These are phyloP conservation scores for Paracentrotus lividus DNA, from an alignment of 53 echinoderm and acorn worm genomes.

Conservation along the genomic window DNA sequence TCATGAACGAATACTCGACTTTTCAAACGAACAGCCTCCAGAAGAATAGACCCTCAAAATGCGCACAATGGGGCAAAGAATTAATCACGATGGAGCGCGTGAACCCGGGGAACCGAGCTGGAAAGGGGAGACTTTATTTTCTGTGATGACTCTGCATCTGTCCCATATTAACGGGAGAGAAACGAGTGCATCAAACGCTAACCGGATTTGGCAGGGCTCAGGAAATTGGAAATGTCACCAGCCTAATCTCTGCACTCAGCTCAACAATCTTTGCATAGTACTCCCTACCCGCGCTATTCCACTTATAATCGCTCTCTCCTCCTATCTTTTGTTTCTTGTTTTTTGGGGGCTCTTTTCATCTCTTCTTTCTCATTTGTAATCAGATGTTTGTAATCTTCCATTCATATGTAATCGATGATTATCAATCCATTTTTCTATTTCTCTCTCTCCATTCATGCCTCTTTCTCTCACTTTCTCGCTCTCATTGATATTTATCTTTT, in stretches of 20 bases:
- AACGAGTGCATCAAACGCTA: slow-evolving; percentile 55
- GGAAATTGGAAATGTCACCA: slow-evolving; percentile 71
- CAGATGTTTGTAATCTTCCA: neutral
- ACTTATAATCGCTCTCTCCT: slow-evolving; percentile 14
- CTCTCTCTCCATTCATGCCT: neutral
- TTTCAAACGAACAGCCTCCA: neutral
- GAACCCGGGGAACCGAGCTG: neutral
- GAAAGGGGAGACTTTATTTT: slow-evolving; percentile 35
- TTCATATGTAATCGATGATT: neutral
- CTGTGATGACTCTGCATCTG: slow-evolving; percentile 57
- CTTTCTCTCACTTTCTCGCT: neutral
- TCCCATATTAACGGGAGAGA: slow-evolving; percentile 1
- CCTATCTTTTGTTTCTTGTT: neutral
- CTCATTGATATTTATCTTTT: neutral
- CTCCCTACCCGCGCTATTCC: neutral
- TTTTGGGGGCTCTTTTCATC: neutral
- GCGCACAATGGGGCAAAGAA: slow-evolving; percentile 35
- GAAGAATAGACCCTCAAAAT: slow-evolving; percentile 19
- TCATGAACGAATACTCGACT: neutral
- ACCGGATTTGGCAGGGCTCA: slow-evolving; percentile 68
- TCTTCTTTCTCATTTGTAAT: neutral
- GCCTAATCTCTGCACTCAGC: slow-evolving; percentile 49
- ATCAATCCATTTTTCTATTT: neutral
- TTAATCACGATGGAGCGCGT: slow-evolving; percentile 10
- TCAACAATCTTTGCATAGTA: slow-evolving; percentile 24